Evolutionary conservation across 2,888 invertebrate species (phyloP).

Genomic region (Caenorhabditis sp.): DNA sequence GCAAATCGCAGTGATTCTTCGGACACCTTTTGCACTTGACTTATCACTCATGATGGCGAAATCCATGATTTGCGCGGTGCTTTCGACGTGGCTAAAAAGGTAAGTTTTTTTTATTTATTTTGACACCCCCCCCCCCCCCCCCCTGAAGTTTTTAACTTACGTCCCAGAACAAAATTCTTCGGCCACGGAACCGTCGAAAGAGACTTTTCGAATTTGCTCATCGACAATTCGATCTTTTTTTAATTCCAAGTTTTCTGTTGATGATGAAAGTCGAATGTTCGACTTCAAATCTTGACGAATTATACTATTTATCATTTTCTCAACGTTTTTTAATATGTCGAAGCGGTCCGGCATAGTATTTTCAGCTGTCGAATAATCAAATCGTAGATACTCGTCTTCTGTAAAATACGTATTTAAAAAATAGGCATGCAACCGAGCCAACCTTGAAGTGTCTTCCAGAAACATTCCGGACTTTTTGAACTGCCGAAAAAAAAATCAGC

Average conservation of each 20-base stretch:
- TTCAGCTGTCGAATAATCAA: conserved; percentile 24
- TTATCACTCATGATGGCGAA: conserved; percentile 34
- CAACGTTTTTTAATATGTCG: conserved; percentile 10
- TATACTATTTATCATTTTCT: conserved; percentile 8
- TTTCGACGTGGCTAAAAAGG: conserved; percentile 26
- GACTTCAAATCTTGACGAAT: conserved; percentile 20
- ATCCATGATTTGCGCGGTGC: conserved; percentile 8
- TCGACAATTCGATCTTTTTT: conserved; percentile 17
- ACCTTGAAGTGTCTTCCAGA: too few species aligned
- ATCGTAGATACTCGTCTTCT: conserved; percentile 29
- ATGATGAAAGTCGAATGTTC: conserved; percentile 11
- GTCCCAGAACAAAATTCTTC: conserved; percentile 41
- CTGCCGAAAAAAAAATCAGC: too few species aligned
- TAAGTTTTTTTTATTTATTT: neutral
- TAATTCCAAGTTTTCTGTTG: neutral
- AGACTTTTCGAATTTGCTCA: conserved; percentile 14
- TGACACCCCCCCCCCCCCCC: too few species aligned
- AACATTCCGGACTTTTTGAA: too few species aligned
- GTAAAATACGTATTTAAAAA: neutral
- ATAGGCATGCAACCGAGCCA: too few species aligned
- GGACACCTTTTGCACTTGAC: conserved; percentile 18
- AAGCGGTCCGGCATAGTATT: neutral
- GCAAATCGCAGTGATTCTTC: conserved; percentile 30
- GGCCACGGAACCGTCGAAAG: conserved; percentile 2
- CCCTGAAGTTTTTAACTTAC: conserved; percentile 10